Evolutionary conservation across 2,113 vertebrate genomes (phyloP), one percentile per base, ranked within the genome.

Genomic region (Hippopotamus amphibius): DNA sequence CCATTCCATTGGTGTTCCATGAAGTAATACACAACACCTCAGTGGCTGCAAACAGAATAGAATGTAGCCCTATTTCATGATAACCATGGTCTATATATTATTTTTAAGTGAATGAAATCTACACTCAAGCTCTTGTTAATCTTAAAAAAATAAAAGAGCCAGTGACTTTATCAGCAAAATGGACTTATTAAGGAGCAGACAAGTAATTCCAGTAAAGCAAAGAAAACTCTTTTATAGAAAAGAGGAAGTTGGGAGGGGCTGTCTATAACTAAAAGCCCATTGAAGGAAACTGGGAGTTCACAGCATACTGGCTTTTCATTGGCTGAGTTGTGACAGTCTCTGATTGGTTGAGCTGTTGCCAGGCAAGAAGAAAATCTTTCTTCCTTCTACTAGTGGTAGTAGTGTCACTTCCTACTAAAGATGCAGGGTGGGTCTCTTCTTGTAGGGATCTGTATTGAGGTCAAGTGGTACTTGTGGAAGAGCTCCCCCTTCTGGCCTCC

Each of bases 71-170:
- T 82, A 57, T 2, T 41, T 84, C 57, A 7, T 24, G 17, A 74
- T 26, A 14, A 2, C 1, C 26, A 10, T 66, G 5, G 0, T 69
- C 1, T 82, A 3, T 48, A 21, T 9, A 5, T 50, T 2, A 61
- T 65, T 26, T 68, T 69, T 88, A 48, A 71, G 0, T 48, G 71
- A 6, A 12, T 37, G 28, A 48, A 19, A 0, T 21, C 19, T 86
- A 46, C 1, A 26, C 21, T 68, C 65, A 81, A 59, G 7, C 1
- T 43, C 46, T 10, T 33, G 17, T 77, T 53, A n/a, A 33, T 16
- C 72, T 33, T 48, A 76, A 50, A 76, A 76, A 48, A 50, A 50
- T 50, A 28, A 76, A 50, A 76, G 28, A 76, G 17, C 14, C 72
- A 50, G 5, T 33, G 28, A 77, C 19, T 53, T 77, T 77, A 53